A percentile compares a stretch with the other conserved stretches of the same genome.
These are phyloP conservation scores for Macroglossus sobrinus DNA, from an alignment of 2,113 vertebrate genomes.

Conservation along the genomic window DNA sequence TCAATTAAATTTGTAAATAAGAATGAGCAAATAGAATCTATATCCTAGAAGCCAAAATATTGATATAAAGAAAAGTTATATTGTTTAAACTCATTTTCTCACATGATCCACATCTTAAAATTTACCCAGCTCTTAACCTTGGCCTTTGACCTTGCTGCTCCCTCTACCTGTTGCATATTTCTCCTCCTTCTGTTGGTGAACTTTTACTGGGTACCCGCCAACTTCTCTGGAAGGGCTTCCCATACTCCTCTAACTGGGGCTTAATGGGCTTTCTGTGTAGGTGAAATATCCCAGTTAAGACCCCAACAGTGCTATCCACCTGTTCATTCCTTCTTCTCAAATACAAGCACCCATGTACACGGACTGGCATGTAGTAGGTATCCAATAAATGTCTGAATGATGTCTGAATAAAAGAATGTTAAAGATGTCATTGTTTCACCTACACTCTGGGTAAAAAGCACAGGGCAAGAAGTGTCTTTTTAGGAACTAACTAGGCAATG, in stretches of 20 bases:
- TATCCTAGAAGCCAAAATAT: not conserved
- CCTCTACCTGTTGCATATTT: accelerated
- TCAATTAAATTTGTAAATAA: not conserved
- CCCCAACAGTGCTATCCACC: not conserved
- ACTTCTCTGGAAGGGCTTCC: not conserved
- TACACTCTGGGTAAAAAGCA: not conserved
- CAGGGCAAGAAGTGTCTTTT: not conserved
- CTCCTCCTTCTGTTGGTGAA: not conserved
- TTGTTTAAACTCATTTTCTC: not conserved
- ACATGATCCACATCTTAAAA: not conserved
- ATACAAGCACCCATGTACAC: not conserved
- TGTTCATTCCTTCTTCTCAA: not conserved
- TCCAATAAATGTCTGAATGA: not conserved
- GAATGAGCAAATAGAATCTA: not conserved
- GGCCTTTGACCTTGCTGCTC: not conserved
- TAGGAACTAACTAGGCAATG: not conserved
- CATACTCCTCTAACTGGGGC: not conserved
- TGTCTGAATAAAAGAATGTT: not conserved
- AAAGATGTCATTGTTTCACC: not conserved
- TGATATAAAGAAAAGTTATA: not conserved
- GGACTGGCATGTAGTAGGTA: not conserved
- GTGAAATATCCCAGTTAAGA: not conserved
- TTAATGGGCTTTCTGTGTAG: not conserved
- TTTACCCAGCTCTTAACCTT: not conserved
- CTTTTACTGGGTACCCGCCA: no score